Evolutionary conservation across 1,140 invertebrate species (phyloP).

Genomic region (Cotesia vestalis): DNA sequence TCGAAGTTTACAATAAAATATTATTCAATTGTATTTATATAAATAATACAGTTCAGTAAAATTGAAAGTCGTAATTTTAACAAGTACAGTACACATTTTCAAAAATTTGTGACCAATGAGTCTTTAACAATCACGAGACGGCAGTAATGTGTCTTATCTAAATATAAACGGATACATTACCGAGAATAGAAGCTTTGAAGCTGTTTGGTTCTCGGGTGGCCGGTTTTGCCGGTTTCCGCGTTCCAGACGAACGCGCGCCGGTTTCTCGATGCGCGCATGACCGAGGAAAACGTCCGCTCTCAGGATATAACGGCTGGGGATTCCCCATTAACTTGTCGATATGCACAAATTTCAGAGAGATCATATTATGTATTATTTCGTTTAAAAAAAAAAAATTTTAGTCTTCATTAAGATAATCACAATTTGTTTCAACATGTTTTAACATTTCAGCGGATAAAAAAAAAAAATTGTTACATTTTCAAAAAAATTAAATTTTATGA

Average conservation of each 20-base stretch:
- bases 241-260: constrained; percentile 16
- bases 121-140: background rate
- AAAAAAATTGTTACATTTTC: too few species aligned
- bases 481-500: too few species aligned
- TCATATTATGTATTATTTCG: background rate
- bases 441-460: too few species aligned
- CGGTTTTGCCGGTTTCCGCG: constrained; percentile 18
- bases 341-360: background rate
- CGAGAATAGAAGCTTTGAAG: background rate
- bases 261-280: constrained; percentile 11
- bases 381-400: too few species aligned
- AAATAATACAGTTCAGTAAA: too few species aligned
- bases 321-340: constrained; percentile 29
- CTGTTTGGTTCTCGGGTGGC: background rate
- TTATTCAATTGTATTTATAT: too few species aligned
- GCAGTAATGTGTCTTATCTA: constrained; percentile 4
- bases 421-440: too few species aligned
- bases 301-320: constrained; percentile 21
- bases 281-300: constrained; percentile 17
- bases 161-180: background rate
- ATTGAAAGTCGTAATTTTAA: background rate
- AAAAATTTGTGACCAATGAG: background rate
- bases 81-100: too few species aligned
- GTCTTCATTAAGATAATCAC: too few species aligned
- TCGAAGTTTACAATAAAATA: too few species aligned